These are phyloP conservation scores for Hydraecia micacea DNA, from an alignment of 2,888 invertebrate genomes.

Conservation along the genomic window DNA sequence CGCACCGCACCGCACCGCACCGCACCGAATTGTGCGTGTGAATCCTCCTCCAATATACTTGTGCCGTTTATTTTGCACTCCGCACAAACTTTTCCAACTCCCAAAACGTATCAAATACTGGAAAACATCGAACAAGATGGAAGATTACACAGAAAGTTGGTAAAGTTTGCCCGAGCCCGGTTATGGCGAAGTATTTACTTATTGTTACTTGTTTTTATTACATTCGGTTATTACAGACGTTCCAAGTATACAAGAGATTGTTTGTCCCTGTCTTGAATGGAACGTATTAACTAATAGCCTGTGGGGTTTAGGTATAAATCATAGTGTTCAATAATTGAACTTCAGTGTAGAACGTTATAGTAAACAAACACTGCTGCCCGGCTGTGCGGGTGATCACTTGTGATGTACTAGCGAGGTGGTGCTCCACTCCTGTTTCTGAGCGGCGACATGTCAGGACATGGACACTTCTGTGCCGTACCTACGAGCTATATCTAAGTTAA, in stretches of 20 bases:
- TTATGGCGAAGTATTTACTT: conserved; percentile 57
- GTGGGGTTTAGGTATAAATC: not conserved
- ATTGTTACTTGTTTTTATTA: conserved; percentile 57
- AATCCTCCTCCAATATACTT: conserved; percentile 13
- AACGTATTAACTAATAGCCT: not conserved
- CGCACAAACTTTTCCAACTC: conserved; percentile 33
- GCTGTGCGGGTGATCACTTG: too few species aligned
- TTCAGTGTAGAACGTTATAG: not conserved
- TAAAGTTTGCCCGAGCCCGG: conserved; percentile 42
- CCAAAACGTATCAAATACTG: conserved; percentile 56
- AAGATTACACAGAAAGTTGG: conserved; percentile 59
- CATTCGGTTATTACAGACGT: conserved; percentile 31
- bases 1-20: not conserved
- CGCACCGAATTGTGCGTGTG: not conserved
- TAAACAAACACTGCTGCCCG: not conserved
- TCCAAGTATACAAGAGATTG: conserved; percentile 30
- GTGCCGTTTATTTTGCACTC: conserved; percentile 33
- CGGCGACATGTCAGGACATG: not conserved
- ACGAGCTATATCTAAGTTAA: too few species aligned
- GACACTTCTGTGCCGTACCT: not conserved
- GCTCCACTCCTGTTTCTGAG: not conserved
- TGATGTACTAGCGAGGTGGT: not conserved
- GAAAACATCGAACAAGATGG: conserved; percentile 59
- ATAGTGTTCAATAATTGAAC: not conserved
- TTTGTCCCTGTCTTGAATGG: not conserved